Conservation (phyloP, 2,113 vertebrate species). For the Trochalopteron elliotii region DNA sequence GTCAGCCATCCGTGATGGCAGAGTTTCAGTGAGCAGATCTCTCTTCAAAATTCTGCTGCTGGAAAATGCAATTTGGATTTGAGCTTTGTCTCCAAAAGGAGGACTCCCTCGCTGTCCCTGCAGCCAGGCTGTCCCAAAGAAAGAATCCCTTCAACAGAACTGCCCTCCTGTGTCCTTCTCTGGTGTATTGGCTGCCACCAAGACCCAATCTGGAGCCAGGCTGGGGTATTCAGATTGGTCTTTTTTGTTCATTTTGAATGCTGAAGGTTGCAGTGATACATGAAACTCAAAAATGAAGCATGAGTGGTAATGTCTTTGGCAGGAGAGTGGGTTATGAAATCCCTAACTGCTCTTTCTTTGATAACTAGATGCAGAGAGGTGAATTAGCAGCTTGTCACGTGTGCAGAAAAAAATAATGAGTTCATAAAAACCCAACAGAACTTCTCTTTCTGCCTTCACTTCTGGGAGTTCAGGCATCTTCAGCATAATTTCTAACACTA, state of each 20-base stretch:
- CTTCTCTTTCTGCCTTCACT: neutral
- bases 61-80: neutral
- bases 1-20: neutral
- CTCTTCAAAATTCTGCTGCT: neutral
- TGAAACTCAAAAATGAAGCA: neutral
- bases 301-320: neutral
- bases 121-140: accelerated
- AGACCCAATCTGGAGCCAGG: neutral
- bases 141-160: neutral
- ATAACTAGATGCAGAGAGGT: neutral
- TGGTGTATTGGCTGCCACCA: neutral
- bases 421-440: neutral
- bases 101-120: accelerated
- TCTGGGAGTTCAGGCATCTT: neutral
- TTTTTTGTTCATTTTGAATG: neutral
- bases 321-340: neutral
- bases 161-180: neutral
- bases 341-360: neutral
- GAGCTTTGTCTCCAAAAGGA: neutral
- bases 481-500: neutral
- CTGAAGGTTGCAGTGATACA: neutral
- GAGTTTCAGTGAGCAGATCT: neutral
- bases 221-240: neutral
- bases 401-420: neutral
- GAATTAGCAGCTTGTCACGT: neutral